Conservation (phyloP, 2,888 invertebrate species). For the Rhimphoctona megacephalus region DNA sequence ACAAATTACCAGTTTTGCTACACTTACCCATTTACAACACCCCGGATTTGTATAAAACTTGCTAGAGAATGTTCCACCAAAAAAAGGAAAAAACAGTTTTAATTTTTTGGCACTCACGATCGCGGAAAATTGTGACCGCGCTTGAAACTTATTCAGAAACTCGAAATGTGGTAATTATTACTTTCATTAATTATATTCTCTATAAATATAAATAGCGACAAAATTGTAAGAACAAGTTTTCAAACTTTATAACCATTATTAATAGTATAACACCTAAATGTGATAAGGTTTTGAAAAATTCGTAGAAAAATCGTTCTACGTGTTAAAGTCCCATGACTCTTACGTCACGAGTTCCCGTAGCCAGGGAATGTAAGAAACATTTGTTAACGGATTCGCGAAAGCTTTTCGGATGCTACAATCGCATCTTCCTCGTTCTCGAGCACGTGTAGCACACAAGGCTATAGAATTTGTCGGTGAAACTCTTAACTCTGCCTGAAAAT, state of each 20-base stretch:
- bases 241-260: background rate
- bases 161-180: background rate
- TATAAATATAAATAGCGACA: background rate
- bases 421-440: constrained; percentile 12
- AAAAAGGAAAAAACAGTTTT: background rate
- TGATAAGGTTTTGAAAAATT: background rate
- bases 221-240: background rate
- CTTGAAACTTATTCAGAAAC: background rate
- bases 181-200: background rate
- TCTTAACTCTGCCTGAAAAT: constrained; percentile 45
- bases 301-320: background rate
- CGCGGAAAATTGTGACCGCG: background rate
- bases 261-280: background rate
- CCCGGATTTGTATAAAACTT: constrained; percentile 5
- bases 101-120: background rate
- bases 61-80: background rate
- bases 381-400: constrained; percentile 50
- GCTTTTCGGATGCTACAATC: constrained; percentile 28
- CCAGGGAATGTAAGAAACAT: constrained; percentile 18
- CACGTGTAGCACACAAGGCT: constrained; percentile 7
- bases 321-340: background rate
- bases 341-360: background rate
- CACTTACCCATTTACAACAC: background rate
- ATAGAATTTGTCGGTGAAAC: constrained; percentile 45
- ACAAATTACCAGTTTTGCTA: background rate